These are phyloP conservation scores for Meganola albula DNA, from an alignment of 2,888 invertebrate genomes.

Conservation along the genomic window DNA sequence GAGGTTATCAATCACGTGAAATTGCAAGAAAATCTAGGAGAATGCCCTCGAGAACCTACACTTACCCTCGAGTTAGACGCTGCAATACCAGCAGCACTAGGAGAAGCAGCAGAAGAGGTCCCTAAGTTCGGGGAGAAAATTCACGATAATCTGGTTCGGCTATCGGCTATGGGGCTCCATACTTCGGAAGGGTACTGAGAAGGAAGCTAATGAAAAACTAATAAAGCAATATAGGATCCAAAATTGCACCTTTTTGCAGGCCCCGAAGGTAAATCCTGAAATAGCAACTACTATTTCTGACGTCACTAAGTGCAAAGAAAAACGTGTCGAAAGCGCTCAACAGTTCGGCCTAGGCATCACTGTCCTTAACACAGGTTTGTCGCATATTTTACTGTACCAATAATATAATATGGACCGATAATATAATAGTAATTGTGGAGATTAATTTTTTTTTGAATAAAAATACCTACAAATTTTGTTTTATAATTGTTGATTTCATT, in stretches of 20 bases:
- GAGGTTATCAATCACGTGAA: too few relatives aligned
- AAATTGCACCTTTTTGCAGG: conserved; percentile 7
- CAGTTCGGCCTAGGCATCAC: conserved; percentile 6
- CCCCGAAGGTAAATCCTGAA: conserved; percentile 6
- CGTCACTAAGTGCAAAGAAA: background rate
- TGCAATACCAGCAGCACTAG: background rate
- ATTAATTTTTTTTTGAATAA: too few relatives aligned
- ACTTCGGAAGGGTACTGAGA: conserved; percentile 1
- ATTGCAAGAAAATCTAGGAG: too few relatives aligned
- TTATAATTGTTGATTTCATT: too few relatives aligned
- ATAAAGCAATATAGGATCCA: conserved; percentile 4
- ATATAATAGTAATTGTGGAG: too few relatives aligned
- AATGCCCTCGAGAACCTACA: background rate
- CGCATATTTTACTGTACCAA: too few relatives aligned
- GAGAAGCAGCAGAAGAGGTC: background rate
- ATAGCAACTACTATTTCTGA: conserved; percentile 3
- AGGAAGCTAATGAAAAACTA: conserved; percentile 3
- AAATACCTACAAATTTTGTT: too few relatives aligned
- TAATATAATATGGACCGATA: too few relatives aligned
- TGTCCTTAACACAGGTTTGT: conserved; percentile 6
- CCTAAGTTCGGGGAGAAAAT: background rate
- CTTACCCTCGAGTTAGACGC: background rate
- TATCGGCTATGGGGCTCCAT: conserved; percentile 1
- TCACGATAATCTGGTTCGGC: background rate
- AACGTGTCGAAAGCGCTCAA: background rate